Evolutionary conservation across 2,113 vertebrate species (phyloP).

Genomic region (Aix galericulata): DNA sequence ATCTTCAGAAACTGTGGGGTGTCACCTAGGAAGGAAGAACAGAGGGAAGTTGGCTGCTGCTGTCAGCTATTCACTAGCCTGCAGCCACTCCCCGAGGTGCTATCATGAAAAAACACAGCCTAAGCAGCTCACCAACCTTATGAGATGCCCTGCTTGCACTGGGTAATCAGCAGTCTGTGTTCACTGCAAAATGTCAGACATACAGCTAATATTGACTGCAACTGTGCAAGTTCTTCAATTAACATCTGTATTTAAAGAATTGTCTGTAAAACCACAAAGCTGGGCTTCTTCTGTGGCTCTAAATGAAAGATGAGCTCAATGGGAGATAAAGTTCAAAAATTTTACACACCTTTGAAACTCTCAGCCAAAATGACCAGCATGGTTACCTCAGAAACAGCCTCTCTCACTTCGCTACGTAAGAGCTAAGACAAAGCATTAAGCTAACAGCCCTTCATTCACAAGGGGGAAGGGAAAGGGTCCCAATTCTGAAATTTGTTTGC

Average conservation of each 20-base stretch:
- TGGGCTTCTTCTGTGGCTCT: background rate
- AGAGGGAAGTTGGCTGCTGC: background rate
- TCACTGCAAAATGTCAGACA: background rate
- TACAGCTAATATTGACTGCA: background rate
- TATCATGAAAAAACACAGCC: background rate
- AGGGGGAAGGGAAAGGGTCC: background rate
- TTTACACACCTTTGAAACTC: background rate
- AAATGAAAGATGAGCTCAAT: background rate
- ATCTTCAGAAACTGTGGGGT: background rate
- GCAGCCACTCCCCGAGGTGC: background rate
- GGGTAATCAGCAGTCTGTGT: background rate
- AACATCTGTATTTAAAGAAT: background rate
- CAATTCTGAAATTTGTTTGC: background rate
- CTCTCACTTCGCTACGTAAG: background rate
- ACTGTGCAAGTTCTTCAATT: background rate
- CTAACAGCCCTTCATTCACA: background rate
- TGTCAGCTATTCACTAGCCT: background rate
- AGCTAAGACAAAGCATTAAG: background rate
- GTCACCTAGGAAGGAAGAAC: background rate
- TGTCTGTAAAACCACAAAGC: background rate
- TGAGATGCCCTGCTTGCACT: background rate
- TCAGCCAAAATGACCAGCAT: background rate
- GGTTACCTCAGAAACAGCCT: background rate
- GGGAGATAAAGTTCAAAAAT: background rate
- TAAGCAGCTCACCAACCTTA: background rate